Conservation (phyloP, 2,797 vertebrate species). For the Trachops cirrhosus region DNA sequence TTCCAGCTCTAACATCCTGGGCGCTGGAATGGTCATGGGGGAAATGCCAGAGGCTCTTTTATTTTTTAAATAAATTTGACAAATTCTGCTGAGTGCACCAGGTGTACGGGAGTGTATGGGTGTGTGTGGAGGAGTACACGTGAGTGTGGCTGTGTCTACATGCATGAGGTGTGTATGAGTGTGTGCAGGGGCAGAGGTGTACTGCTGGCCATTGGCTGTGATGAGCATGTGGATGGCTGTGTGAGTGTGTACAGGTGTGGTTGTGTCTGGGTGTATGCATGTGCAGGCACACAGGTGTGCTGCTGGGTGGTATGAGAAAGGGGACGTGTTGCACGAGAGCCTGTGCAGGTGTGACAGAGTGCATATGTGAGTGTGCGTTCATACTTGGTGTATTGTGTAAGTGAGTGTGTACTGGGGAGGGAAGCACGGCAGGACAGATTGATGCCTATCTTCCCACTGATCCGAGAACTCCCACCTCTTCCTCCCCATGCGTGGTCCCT, state of each 20-base stretch:
- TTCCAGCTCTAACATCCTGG: not conserved
- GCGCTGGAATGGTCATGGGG: not conserved
- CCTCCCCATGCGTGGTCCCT: not conserved
- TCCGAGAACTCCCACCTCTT: slow-evolving; percentile 42
- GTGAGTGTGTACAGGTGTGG: not conserved
- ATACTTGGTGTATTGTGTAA: too few relatives aligned
- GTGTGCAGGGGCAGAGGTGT: not conserved
- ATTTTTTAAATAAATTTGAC: not conserved
- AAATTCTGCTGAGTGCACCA: not conserved
- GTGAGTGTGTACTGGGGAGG: not conserved
- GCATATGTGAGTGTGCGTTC: not conserved
- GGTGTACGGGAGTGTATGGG: not conserved
- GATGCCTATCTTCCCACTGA: not conserved
- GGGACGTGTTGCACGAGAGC: not conserved
- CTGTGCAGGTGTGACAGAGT: not conserved
- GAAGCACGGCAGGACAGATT: not conserved
- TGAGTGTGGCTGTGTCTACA: not conserved
- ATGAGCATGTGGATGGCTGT: not conserved
- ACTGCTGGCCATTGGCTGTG: not conserved
- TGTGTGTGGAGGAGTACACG: too few relatives aligned
- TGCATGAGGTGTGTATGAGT: not conserved
- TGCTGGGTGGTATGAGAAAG: not conserved
- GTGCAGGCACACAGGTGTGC: too few relatives aligned
- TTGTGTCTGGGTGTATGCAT: not conserved
- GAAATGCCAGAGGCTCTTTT: not conserved